Percentiles rank a stretch among this genome's conserved stretches.
Evolutionary conservation across 1,140 invertebrate species (phyloP).

Genomic region (Heliothis virescens): DNA sequence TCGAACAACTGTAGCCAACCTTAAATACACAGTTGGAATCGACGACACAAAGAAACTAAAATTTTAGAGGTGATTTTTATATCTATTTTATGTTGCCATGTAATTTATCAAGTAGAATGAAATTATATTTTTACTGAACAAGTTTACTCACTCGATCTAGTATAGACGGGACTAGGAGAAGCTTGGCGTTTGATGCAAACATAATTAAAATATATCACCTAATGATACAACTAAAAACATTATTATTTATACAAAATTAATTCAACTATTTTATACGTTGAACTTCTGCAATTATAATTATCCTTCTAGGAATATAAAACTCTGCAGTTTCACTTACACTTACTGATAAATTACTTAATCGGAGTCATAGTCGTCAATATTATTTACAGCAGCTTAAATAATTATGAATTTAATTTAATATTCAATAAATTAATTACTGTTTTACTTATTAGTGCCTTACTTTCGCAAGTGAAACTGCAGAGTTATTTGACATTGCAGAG

Average conservation of each 20-base stretch:
- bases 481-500: neutral
- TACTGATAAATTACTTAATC: neutral
- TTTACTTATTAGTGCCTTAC: neutral
- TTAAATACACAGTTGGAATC: neutral
- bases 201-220: neutral
- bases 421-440: neutral
- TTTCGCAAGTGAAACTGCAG: neutral
- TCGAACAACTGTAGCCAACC: neutral
- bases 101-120: neutral
- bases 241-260: conserved; percentile 21
- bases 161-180: conserved; percentile 26
- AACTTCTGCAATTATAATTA: neutral
- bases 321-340: neutral
- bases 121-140: conserved; percentile 7
- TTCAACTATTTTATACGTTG: conserved; percentile 1
- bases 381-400: too few species aligned
- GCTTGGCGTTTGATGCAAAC: conserved; percentile 33
- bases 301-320: neutral
- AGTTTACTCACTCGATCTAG: conserved; percentile 25
- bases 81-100: too few species aligned
- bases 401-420: too few species aligned
- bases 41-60: neutral
- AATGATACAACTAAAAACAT: neutral
- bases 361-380: too few species aligned
- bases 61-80: neutral